These are phyloP conservation scores for Cyprinodon variegatus DNA, from an alignment of 2,113 vertebrate genomes.

Conservation along the genomic window DNA sequence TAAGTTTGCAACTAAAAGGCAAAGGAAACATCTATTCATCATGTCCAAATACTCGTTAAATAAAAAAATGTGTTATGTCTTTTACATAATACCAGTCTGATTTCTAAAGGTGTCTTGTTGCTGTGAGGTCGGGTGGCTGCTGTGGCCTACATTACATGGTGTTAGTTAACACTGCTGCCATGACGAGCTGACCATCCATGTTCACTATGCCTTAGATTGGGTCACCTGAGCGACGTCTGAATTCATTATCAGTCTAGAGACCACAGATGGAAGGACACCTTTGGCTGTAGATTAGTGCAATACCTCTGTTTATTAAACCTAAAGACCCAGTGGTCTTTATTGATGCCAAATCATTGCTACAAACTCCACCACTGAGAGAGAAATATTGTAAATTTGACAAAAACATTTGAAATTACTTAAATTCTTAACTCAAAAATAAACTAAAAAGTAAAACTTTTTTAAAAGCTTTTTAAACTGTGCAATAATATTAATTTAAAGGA, in stretches of 20 bases:
- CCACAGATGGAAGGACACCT: constrained; percentile 3
- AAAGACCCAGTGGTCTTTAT: too few species aligned
- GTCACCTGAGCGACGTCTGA: constrained; percentile 42
- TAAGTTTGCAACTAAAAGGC: neutral
- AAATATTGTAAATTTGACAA: too few species aligned
- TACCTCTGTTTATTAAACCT: too few species aligned
- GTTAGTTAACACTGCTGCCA: constrained; percentile 47
- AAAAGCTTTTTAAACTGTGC: neutral
- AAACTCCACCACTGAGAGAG: too few species aligned
- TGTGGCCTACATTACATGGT: constrained; percentile 37
- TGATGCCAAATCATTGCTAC: too few species aligned
- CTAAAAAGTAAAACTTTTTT: neutral
- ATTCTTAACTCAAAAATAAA: too few species aligned
- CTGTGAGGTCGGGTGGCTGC: constrained; percentile 46
- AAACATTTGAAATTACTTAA: too few species aligned
- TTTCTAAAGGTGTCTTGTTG: constrained; percentile 35
- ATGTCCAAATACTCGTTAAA: too few species aligned
- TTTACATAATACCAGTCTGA: constrained; percentile 4
- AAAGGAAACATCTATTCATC: neutral
- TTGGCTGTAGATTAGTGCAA: neutral
- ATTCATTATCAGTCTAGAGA: constrained; percentile 22
- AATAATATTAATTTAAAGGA: too few species aligned
- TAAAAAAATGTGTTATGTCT: neutral
- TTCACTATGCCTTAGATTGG: constrained; percentile 33
- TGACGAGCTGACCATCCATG: constrained; percentile 20